A percentile compares a stretch with the other conserved stretches of the same genome.
Evolutionary conservation across 2,113 vertebrate species (phyloP).

Genomic region (Merops nubicus): DNA sequence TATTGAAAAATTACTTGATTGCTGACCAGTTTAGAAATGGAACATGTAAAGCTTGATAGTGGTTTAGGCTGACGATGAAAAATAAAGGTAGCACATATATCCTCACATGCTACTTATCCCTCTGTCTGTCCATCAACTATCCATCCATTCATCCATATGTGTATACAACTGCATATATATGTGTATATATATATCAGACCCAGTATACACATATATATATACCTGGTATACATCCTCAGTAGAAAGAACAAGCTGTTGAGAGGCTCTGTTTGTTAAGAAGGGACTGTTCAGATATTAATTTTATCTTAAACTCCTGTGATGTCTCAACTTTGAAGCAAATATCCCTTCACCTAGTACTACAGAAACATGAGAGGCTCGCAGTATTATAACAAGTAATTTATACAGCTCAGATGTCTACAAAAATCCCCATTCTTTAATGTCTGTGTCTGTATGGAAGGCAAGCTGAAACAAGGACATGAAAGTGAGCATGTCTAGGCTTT

Average conservation of each 20-base stretch:
- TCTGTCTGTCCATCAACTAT: neutral
- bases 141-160: neutral
- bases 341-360: neutral
- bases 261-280: neutral
- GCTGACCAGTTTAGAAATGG: neutral
- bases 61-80: neutral
- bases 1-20: neutral
- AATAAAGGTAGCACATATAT: neutral
- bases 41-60: neutral
- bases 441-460: neutral
- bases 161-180: neutral
- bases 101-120: neutral
- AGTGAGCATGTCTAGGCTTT: neutral
- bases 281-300: neutral
- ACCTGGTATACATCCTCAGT: neutral
- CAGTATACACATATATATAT: accelerated
- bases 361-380: neutral
- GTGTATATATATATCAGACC: neutral
- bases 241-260: neutral
- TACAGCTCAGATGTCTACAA: neutral
- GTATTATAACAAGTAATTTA: neutral
- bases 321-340: neutral
- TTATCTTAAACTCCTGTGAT: neutral
- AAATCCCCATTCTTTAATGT: neutral
- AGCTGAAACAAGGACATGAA: neutral